Conservation (phyloP, 2,888 invertebrate genomes). For the Mamestra brassicae region DNA sequence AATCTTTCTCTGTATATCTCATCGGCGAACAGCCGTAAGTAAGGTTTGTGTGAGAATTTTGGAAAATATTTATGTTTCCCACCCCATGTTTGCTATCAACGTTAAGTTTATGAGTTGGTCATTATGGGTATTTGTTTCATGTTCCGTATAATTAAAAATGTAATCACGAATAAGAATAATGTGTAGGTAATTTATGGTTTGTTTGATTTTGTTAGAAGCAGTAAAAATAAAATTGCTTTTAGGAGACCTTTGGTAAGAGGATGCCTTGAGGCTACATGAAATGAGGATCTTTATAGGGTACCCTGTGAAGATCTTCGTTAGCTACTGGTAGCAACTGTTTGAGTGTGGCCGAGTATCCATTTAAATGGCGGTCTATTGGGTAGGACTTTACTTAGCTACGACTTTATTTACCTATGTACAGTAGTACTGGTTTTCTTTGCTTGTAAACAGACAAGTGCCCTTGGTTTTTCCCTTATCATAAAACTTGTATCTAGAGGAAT, state of each 20-base stretch:
- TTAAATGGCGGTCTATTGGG: not conserved
- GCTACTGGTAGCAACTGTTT: not conserved
- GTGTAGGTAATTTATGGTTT: conserved; percentile 3
- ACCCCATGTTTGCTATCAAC: conserved; percentile 21
- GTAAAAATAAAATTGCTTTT: not conserved
- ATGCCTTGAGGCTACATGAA: not conserved
- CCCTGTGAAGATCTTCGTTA: no score
- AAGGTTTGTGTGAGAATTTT: no score
- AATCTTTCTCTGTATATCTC: no score
- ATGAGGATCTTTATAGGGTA: not conserved
- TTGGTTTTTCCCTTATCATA: no score
- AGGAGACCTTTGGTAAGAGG: not conserved
- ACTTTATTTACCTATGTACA: not conserved
- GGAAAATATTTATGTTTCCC: not conserved
- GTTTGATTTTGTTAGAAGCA: not conserved
- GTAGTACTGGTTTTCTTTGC: not conserved
- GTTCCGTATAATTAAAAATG: conserved; percentile 26
- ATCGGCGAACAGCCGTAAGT: no score
- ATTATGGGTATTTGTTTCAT: conserved; percentile 34
- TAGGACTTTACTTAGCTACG: no score
- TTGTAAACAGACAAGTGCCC: not conserved
- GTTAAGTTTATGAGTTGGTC: conserved; percentile 33
- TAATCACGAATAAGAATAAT: conserved; percentile 30
- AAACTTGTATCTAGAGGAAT: no score
- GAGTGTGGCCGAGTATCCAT: not conserved